Evolutionary conservation across 2,113 vertebrate genomes (phyloP).

Genomic region (Andinoacara biseriatus): DNA sequence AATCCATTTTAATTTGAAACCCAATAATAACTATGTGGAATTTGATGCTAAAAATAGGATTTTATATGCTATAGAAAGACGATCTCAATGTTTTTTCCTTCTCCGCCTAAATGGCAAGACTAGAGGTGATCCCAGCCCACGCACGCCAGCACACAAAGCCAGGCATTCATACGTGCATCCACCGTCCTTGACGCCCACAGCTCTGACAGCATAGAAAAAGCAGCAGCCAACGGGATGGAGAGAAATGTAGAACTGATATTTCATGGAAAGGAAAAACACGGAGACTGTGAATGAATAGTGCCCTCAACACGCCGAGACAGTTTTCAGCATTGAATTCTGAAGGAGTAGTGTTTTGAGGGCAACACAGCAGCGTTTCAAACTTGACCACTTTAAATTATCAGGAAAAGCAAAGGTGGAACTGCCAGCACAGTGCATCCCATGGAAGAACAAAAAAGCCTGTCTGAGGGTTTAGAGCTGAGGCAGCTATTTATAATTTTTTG

Average conservation of each 20-base stretch:
- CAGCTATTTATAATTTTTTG: background rate
- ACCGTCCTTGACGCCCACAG: constrained; percentile 54
- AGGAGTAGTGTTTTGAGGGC: constrained; percentile 46
- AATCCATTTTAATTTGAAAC: constrained; percentile 35
- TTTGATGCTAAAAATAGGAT: constrained; percentile 29
- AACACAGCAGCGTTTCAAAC: constrained; percentile 39
- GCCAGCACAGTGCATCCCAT: background rate
- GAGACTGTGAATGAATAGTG: constrained; percentile 58
- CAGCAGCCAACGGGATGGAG: constrained; percentile 59
- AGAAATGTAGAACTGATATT: constrained; percentile 43
- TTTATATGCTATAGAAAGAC: constrained; percentile 17
- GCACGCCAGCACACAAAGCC: constrained; percentile 70
- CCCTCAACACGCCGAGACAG: constrained; percentile 24
- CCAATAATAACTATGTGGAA: constrained; percentile 8
- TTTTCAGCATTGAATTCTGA: constrained; percentile 32
- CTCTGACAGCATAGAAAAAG: constrained; percentile 50
- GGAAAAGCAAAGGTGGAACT: constrained; percentile 42
- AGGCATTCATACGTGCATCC: constrained; percentile 71
- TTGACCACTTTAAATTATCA: constrained; percentile 22
- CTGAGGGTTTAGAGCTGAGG: background rate
- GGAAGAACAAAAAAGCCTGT: background rate
- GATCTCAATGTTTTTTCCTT: constrained; percentile 27
- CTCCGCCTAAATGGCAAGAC: constrained; percentile 44
- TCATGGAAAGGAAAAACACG: constrained; percentile 64
- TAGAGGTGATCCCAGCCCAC: constrained; percentile 59